These are phyloP conservation scores for Parasteatoda lunata DNA, from an alignment of 2,888 invertebrate genomes.

Conservation along the genomic window DNA sequence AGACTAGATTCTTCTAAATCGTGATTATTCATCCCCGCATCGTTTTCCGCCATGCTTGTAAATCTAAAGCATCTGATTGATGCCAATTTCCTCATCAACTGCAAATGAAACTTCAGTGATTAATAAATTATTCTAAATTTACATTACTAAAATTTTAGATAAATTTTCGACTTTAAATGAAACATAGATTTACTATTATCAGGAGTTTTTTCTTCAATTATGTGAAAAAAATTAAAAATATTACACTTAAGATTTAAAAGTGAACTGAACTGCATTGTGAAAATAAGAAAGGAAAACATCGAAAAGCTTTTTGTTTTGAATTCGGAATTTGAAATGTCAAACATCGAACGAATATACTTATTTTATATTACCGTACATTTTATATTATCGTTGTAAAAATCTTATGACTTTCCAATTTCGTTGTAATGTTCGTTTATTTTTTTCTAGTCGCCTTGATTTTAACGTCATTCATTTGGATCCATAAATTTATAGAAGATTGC, in stretches of 20 bases:
- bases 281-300: background rate
- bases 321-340: background rate
- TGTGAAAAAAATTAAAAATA: too few species aligned
- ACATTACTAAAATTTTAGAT: too few species aligned
- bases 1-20: conserved; percentile 1
- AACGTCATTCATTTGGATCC: conserved; percentile 26
- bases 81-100: too few species aligned
- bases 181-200: too few species aligned
- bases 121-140: too few species aligned
- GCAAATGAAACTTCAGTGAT: too few species aligned
- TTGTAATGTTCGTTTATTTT: conserved; percentile 39
- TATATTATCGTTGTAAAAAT: background rate
- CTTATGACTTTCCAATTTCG: background rate
- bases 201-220: too few species aligned
- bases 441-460: conserved; percentile 22
- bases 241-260: too few species aligned
- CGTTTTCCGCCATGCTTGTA: conserved; percentile 60
- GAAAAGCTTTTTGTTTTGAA: background rate
- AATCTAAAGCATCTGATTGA: too few species aligned
- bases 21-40: conserved; percentile 21
- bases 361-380: background rate
- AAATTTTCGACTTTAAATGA: too few species aligned
- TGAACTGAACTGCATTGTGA: conserved; percentile 1
- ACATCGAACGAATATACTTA: background rate
- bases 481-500: conserved; percentile 23